These are phyloP conservation scores for Aphelenchoides bicaudatus DNA, from an alignment of 2,888 invertebrate species.

Conservation along the genomic window DNA sequence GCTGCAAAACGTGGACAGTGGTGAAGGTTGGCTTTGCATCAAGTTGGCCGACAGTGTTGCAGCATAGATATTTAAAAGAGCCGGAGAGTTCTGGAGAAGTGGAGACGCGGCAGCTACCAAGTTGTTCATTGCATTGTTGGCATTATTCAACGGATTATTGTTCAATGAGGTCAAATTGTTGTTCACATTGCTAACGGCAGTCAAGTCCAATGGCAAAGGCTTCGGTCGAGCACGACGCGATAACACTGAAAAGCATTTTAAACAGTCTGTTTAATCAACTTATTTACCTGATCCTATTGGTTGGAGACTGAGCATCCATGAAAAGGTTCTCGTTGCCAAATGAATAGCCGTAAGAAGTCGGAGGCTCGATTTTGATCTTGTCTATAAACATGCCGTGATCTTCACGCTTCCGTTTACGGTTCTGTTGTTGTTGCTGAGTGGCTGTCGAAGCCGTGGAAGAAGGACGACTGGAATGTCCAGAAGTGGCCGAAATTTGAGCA, in stretches of 20 bases:
- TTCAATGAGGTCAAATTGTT: background rate
- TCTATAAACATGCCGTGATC: background rate
- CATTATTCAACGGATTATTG: conserved; percentile 5
- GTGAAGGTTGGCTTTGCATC: conserved; percentile 2
- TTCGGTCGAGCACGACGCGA: conserved; percentile 16
- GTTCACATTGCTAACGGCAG: conserved; percentile 7
- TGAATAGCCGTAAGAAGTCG: background rate
- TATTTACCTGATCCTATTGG: too few relatives aligned
- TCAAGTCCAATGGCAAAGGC: conserved; percentile 19
- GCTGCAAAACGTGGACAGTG: conserved; percentile 18
- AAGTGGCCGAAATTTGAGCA: background rate
- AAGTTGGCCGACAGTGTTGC: conserved; percentile 21
- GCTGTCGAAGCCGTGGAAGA: conserved; percentile 18
- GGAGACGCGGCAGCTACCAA: conserved; percentile 12
- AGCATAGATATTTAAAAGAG: conserved; percentile 12
- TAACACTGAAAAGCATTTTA: background rate
- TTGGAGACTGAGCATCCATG: conserved; percentile 3
- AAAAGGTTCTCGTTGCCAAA: conserved; percentile 5
- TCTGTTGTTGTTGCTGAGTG: conserved; percentile 1
- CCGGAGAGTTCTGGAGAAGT: conserved; percentile 7
- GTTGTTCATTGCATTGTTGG: background rate
- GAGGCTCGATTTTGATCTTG: conserved; percentile 16
- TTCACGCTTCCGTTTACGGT: conserved; percentile 13
- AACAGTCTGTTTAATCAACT: background rate
- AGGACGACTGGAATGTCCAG: conserved; percentile 3